A percentile compares a stretch with the other conserved stretches of the same genome.
These are phyloP conservation scores for Corythaixoides concolor DNA, from an alignment of 2,113 vertebrate genomes.

Conservation along the genomic window DNA sequence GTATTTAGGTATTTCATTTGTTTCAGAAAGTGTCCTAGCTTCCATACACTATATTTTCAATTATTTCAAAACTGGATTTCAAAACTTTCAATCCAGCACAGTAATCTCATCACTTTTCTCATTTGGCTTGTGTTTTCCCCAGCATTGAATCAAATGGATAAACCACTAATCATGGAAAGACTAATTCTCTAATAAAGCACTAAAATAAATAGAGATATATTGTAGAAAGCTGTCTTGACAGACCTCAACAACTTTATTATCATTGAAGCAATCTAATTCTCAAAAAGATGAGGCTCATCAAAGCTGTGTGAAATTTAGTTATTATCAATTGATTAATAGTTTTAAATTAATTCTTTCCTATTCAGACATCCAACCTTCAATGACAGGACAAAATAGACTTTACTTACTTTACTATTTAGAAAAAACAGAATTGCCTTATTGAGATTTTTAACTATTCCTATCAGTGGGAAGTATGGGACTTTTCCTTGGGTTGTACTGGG, in stretches of 20 bases:
- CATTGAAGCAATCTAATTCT: conserved; percentile 24
- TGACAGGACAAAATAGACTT: neutral
- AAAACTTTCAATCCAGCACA: conserved; percentile 6
- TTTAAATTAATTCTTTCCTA: conserved; percentile 18
- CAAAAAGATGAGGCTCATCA: conserved; percentile 16
- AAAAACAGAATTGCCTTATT: neutral
- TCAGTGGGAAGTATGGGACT: neutral
- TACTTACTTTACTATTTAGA: neutral
- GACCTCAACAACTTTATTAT: conserved; percentile 10
- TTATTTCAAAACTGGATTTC: conserved; percentile 28
- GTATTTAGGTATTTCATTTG: neutral
- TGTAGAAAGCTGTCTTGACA: conserved; percentile 1
- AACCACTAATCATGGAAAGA: neutral
- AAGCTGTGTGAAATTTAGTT: conserved; percentile 1
- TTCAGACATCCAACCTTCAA: neutral
- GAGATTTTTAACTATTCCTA: neutral
- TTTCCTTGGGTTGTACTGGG: neutral
- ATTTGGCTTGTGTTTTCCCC: neutral
- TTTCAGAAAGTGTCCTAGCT: neutral
- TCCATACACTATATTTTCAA: neutral
- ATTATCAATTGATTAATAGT: conserved; percentile 19
- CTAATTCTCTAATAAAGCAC: conserved; percentile 18
- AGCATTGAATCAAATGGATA: neutral
- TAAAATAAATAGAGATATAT: conserved; percentile 27
- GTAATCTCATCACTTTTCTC: conserved; percentile 20